Evolutionary conservation across 2,113 vertebrate genomes (phyloP).

Genomic region (Odontophorus gujanensis): DNA sequence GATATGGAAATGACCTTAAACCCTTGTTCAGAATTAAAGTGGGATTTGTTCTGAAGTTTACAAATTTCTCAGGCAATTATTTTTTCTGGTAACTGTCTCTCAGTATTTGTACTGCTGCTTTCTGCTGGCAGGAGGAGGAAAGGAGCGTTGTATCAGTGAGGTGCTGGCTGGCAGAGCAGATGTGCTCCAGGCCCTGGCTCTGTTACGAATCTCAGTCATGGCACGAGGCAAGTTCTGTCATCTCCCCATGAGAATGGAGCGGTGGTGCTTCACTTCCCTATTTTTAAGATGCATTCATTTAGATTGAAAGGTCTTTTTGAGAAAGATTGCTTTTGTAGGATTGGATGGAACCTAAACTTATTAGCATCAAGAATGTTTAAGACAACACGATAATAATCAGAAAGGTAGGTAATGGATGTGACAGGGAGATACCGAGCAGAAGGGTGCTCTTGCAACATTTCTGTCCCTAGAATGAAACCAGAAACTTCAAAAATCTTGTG

Average conservation of each 20-base stretch:
- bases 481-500: conserved; percentile 1
- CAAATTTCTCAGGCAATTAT: background rate
- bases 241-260: background rate
- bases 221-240: conserved; percentile 2
- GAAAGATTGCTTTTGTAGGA: background rate
- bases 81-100: background rate
- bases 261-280: background rate
- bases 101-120: background rate
- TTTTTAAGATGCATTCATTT: background rate
- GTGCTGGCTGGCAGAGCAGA: background rate
- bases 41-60: background rate
- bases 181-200: background rate
- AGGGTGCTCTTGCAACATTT: background rate
- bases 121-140: background rate
- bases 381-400: background rate
- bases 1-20: conserved; percentile 2
- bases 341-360: background rate
- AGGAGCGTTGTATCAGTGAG: background rate
- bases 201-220: background rate
- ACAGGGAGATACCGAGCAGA: background rate
- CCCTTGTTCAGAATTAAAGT: background rate
- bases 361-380: background rate
- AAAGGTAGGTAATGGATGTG: background rate
- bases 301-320: background rate
- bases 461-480: background rate